Evolutionary conservation across 2,888 invertebrate genomes (phyloP), one percentile per base, ranked within the genome.

Genomic region (Agriopis marginaria): DNA sequence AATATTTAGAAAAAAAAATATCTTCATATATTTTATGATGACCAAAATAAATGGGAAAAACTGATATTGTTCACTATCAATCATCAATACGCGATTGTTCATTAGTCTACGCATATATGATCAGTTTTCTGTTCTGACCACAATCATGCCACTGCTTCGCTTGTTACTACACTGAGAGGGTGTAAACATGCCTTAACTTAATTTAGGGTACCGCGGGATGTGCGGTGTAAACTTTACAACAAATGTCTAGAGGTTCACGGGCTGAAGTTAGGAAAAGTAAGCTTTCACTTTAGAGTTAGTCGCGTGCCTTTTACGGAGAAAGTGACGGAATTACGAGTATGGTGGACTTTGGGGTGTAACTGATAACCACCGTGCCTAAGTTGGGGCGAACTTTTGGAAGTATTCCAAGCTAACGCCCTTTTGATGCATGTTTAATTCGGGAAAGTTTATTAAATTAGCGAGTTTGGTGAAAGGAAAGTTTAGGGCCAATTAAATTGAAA

Each of bases 181-280:
- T 45, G 44, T 44, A 45, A 62, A 62, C 62, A 44, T 14, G 23
- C 62, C 62, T 53, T 79, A n/a, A 84, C 85, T 80, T 79, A 82
- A 81, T 82, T 83, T 82, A 81, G 68, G 73, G 75, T 75, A 63
- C 73, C 74, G 75, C 75, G 72, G 74, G 66, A 72, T 76, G 78
- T 76, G 77, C 79, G 75, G 75, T 78, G 77, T 69, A 73, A 82
- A 82, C 76, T 79, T 82, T 78, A 71, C 75, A 79, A 73, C 73
- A 69, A 72, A 73, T 73, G 72, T 72, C 72, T 70, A 65, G 47
- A 66, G 70, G 75, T 71, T 66, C 70, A 66, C 66, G 71, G 68
- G 74, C 55, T 59, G 39, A 69, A 75, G 67, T 72, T 75, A 71
- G 32, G 64, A 61, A 68, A 61, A 69, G 70, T 66, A 66, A 62